Conservation (phyloP, 2,113 vertebrate genomes). For the Tupaia tana region DNA sequence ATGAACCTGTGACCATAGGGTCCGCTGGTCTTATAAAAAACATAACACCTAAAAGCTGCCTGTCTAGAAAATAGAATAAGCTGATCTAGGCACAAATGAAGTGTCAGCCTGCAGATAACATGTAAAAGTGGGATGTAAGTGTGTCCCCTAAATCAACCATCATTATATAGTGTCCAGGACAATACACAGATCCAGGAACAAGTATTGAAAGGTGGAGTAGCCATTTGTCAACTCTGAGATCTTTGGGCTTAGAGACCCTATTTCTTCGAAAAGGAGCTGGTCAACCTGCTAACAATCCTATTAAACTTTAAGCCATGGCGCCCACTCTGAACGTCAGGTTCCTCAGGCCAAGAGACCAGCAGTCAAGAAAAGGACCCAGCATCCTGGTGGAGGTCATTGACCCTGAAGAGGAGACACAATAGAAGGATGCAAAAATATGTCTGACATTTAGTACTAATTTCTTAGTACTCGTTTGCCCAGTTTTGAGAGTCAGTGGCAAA, state of each 20-base stretch:
- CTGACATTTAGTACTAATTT: constrained; percentile 13
- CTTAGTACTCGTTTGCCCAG: background rate
- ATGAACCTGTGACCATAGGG: background rate
- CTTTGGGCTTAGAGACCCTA: background rate
- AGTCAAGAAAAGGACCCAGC: background rate
- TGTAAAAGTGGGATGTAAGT: background rate
- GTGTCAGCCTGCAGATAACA: background rate
- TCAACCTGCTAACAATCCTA: background rate
- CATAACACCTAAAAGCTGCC: background rate
- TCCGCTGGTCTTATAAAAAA: background rate
- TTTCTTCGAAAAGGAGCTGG: background rate
- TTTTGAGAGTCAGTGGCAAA: constrained; percentile 49
- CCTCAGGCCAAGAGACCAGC: background rate
- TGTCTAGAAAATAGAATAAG: background rate
- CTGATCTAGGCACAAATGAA: background rate
- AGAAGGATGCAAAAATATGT: background rate
- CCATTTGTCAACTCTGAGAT: background rate
- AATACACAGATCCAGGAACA: background rate
- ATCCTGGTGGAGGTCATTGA: background rate
- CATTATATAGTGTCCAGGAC: background rate
- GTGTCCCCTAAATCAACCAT: background rate
- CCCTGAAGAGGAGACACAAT: background rate
- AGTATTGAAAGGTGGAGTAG: background rate
- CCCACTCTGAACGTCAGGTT: background rate
- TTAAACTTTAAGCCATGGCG: background rate